Percentiles rank a stretch among this genome's conserved stretches.
Evolutionary conservation across 2,797 vertebrate genomes (phyloP).

Genomic region (Staurois parvus): DNA sequence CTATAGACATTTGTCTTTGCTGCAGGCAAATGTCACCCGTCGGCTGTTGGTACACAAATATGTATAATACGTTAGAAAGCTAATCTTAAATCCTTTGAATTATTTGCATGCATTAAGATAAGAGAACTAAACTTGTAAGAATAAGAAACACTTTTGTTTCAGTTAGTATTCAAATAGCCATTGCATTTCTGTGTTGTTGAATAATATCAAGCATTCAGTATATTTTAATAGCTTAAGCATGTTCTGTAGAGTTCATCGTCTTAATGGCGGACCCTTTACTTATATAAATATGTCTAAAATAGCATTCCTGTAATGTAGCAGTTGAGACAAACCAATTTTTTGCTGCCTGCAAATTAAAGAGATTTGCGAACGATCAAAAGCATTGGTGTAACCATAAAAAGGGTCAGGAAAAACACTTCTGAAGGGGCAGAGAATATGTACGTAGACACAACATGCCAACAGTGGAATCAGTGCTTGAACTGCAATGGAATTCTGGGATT

Average conservation of each 20-base stretch:
- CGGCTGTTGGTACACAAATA: conserved; percentile 25
- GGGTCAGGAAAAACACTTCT: too few species aligned
- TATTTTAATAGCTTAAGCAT: background rate
- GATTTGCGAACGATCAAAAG: too few species aligned
- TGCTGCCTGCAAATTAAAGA: too few species aligned
- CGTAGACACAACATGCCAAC: too few species aligned
- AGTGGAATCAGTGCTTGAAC: too few species aligned
- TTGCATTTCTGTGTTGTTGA: background rate
- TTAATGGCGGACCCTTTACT: background rate
- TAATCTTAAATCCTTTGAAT: conserved; percentile 14
- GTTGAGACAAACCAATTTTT: too few species aligned
- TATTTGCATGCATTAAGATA: conserved; percentile 31
- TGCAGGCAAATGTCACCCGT: conserved; percentile 6
- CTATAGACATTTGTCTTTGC: conserved; percentile 1
- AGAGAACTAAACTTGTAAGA: background rate
- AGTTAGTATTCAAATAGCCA: conserved; percentile 3
- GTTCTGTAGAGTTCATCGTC: background rate
- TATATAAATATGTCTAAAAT: too few species aligned
- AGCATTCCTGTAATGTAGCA: too few species aligned
- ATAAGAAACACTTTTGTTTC: background rate
- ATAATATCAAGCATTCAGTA: background rate
- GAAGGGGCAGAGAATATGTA: too few species aligned
- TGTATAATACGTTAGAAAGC: conserved; percentile 22
- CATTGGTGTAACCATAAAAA: too few species aligned
- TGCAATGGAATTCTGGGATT: too few species aligned